Base-by-base conservation (phyloP, 2,888 invertebrate species). In the Apamea anceps region DNA sequence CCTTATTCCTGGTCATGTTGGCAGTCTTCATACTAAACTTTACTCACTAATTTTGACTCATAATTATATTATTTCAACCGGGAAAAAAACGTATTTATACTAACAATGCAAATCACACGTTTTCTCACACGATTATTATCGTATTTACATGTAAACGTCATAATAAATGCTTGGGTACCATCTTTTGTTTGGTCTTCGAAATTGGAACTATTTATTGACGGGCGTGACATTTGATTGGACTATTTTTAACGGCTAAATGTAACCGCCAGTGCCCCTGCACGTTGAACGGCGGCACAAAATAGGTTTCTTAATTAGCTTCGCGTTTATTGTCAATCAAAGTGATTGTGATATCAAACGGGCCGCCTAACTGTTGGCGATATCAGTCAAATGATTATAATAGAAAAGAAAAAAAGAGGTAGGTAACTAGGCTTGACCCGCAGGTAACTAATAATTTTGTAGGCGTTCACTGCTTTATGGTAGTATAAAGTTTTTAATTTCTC, bases 111-210 rank as follows among this genome's bases (percentile, higher is more conserved):
- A 85, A 85, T 87, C 79, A 84, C 82, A 86, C 90, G 87, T 88
- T 89, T 91, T 86, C 87, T 90, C 82, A 89, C 91, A 91, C 88
- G 85, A 91, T 91, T 90, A 90, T 87, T 89, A 89, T 88, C 89
- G 90, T 90, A 91, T 93, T 91, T 92, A 88, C 91, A 91, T 93
- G 91, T 93, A 93, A 93, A 95, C 93, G 94, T 95, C 95, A 95
- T 94, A 91, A 89, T 92, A 94, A 91, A 90, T 91, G 90, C 90
- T 91, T 89, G 91, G 92, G 91, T 89, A 91, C 88, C 89, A 91
- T 94, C 95, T 93, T 94, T 95, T 95, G 95, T 95, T 96, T 95
- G 93, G 87, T 90, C 89, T 94, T 95, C 90, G 93, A 94, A 96
- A 94, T 94, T 95, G 91, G 95, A 95, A 96, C 94, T 91, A 83